Base-by-base conservation (phyloP, 2,888 invertebrate genomes). In the Aethes cnicana region DNA sequence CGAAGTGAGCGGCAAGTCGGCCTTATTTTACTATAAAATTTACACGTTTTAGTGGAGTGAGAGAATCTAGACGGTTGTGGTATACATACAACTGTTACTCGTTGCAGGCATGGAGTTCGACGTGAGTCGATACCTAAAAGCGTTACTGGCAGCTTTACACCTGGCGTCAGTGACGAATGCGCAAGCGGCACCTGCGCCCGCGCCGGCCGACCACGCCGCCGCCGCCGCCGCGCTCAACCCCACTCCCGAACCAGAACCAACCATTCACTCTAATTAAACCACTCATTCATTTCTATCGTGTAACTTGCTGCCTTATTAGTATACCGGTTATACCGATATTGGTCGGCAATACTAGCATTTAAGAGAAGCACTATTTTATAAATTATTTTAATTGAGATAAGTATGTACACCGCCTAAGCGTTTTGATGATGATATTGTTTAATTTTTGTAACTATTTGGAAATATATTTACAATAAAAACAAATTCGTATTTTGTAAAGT, bases 231-330 rank as follows among this genome's bases (percentile, higher is more conserved):
- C 67, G 62, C 64, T 84, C 49, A 85, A 84, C 47, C 57, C 84
- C 8, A 84, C 85, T 25, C 87, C 86, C 9, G 84, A 86, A 62
- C 74, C 74, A 0, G 86, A 86, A 55, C 84, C 88, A 74, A 71
- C 56, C 64, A 72, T 62, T 58, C 67, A 41, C 59, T 68, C 35
- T 53, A 47, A 20, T 47, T 65, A 53, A 62, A 62, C 62, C 16
- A 37, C 41, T 50, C 41, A 49, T 56, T 53, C 7, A 37, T 53
- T 28, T 52, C 16, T 56, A 53, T 59, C 52, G 50, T 55, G 53
- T 58, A 55, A 53, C 50, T 59, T 64, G 53, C 81, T 83, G 84
- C 81, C 67, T 57, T 73, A 74, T 61, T 56, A 69, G 61, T 83
- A 84, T 72, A 73, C 67, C 39, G 41, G 68, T 12, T 69, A 57